Evolutionary conservation across 1,140 invertebrate genomes (phyloP), one percentile per base, ranked within the genome.

Genomic region (Streblospio benedicti): DNA sequence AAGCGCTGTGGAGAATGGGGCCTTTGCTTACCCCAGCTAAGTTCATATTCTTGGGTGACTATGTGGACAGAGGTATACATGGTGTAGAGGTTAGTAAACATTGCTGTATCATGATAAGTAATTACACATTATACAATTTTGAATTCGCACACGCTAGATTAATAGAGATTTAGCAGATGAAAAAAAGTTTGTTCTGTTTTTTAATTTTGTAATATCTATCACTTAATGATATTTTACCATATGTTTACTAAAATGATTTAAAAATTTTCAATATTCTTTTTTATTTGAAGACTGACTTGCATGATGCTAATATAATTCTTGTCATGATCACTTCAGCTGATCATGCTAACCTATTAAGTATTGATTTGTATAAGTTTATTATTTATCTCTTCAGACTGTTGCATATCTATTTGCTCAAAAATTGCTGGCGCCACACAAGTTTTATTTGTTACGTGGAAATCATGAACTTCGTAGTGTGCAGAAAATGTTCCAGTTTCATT

Each of bases 401-500:
- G 70, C 83, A 0, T 85, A 86, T 68, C 67, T 86, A n/a, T 82
- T 86, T 68, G 76, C 83, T 20, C 83, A 85, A 60, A 86, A 86
- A 70, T 63, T 85, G 33, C 72, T 84, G 41, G 79, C 80, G 23
- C 84, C 85, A n/a, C 65, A 73, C 9, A 85, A 85, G 69, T 79
- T 86, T 53, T 79, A 73, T 63, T 66, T 86, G 9, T 62, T 86
- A 14, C 69, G 85, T 60, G 85, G 85, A 4, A 86, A 85, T 68
- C 85, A 86, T 71, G 85, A 86, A 73, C 78, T 85, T 6, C 67
- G 84, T 41, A 76, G 77, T 65, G 79, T 86, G 5, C 86, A 88
- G 75, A 81, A 83, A 70, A 83, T 83, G 80, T 87, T 87, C 68
- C 83, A 83, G 3, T 89, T 88, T 73, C 80, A 83, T 65, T 79